Conservation (phyloP, 37 sponge, comb jelly and placozoan species). For the Ephydatia muelleri region DNA sequence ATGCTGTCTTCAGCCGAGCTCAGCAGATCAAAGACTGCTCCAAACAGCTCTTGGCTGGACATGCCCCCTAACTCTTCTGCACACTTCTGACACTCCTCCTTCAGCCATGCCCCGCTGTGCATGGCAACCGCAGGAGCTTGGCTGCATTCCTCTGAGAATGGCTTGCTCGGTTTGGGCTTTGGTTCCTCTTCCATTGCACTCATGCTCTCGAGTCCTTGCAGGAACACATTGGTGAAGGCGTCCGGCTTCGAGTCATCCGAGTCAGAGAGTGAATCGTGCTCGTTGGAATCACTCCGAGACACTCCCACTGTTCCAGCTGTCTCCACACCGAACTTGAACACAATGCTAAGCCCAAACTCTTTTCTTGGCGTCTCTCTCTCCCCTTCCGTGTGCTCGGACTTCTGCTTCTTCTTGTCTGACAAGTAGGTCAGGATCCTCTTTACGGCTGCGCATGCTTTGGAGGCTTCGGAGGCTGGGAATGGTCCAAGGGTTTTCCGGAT, state of each 20-base stretch:
- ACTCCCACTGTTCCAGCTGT: background rate
- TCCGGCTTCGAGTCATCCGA: constrained; percentile 13
- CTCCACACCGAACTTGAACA: constrained; percentile 29
- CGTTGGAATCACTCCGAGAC: background rate
- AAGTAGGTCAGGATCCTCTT: constrained; percentile 21
- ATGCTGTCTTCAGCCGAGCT: constrained; percentile 39
- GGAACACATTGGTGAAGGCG: background rate
- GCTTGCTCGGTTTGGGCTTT: too few relatives aligned
- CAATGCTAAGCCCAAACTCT: constrained; percentile 73
- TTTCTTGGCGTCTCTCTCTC: constrained; percentile 8
- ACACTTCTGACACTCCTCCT: constrained; percentile 40
- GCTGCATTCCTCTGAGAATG: background rate
- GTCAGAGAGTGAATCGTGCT: constrained; percentile 55
- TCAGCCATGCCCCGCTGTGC: constrained; percentile 52
- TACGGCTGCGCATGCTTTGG: constrained; percentile 35
- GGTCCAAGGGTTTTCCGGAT: constrained; percentile 60
- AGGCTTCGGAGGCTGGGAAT: constrained; percentile 69
- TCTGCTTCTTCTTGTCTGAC: constrained; percentile 18
- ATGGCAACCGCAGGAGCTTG: background rate
- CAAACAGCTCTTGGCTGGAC: constrained; percentile 52
- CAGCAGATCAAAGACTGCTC: constrained; percentile 64
- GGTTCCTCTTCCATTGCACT: background rate
- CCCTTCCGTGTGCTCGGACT: background rate
- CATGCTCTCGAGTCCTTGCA: background rate
- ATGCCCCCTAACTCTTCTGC: constrained; percentile 3